These are phyloP conservation scores for Tetranychus piercei DNA, from an alignment of 2,888 invertebrate genomes.

Conservation along the genomic window DNA sequence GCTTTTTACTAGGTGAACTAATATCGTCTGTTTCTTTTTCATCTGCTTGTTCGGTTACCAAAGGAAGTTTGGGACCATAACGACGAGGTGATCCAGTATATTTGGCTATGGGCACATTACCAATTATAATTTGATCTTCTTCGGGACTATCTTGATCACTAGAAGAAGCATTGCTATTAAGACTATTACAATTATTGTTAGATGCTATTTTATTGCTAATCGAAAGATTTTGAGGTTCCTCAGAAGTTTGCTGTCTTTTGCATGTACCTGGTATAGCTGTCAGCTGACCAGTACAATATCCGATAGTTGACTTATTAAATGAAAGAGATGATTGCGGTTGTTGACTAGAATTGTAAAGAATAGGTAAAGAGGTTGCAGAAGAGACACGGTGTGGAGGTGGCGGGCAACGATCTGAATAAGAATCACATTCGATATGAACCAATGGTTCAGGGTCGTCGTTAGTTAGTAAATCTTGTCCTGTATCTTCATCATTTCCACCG, in stretches of 20 bases:
- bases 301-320: constrained; percentile 3
- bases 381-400: neutral
- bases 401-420: neutral
- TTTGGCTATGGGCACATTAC: constrained; percentile 71
- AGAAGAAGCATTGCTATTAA: neutral
- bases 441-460: neutral
- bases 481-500: neutral
- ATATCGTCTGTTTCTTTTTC: neutral
- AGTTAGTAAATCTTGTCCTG: neutral
- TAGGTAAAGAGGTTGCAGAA: neutral
- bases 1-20: neutral
- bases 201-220: neutral
- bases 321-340: neutral
- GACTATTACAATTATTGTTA: neutral
- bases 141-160: neutral
- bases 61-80: constrained; percentile 41
- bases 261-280: neutral
- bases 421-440: neutral
- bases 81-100: constrained; percentile 76
- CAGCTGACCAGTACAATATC: neutral
- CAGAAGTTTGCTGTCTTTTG: neutral
- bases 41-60: neutral
- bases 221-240: neutral
- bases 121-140: constrained; percentile 39
- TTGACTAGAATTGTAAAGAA: neutral